Evolutionary conservation across 2,113 vertebrate species (phyloP), one percentile per base, ranked within the genome.

Genomic region (Turdus rufiventris): DNA sequence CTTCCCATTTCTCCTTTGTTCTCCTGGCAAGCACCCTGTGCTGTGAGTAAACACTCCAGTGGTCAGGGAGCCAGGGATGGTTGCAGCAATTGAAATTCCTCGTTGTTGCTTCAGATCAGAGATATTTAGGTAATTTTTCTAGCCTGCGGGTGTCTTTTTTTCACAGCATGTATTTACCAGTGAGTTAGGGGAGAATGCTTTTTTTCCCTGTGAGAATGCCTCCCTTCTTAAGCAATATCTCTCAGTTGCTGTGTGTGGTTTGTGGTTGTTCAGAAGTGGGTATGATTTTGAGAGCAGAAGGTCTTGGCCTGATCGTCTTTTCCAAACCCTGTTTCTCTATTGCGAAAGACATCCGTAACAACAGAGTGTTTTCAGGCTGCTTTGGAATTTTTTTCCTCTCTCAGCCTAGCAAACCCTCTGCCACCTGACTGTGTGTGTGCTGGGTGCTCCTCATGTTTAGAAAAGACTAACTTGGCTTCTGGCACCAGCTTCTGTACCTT

Each of bases 251-350:
- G 42, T 36, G n/a, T 58, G 86, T 88, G 72, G 86, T 90, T 95
- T 95, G 93, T 91, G 76, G 86, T 53, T 78, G 26, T 57, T 92
- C 76, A 91, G 84, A 94, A 81, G 81, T 36, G 57, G 85, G 43
- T 87, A 89, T 3, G n/a, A 43, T 89, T 93, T 85, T 84, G 54
- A 78, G 86, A 77, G 60, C 9, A 4, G 63, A 67, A 88, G 58
- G 73, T 84, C 65, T 61, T 78, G 31, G 57, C 74, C 50, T 53
- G 40, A 47, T 86, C 7, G 1, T 77, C 58, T 85, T 70, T 89
- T 87, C 74, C 71, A 88, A 68, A 28, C 31, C 15, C 12, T 31
- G 4, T 71, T 93, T 88, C 50, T 88, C 17, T 82, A 0, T 60
- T 88, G 68, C n/a, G 4, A 73, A 82, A 89, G 66, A 24, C 2